Evolutionary conservation across 1,140 invertebrate genomes (phyloP), one percentile per base, ranked within the genome.

Genomic region (Papilio machaon): DNA sequence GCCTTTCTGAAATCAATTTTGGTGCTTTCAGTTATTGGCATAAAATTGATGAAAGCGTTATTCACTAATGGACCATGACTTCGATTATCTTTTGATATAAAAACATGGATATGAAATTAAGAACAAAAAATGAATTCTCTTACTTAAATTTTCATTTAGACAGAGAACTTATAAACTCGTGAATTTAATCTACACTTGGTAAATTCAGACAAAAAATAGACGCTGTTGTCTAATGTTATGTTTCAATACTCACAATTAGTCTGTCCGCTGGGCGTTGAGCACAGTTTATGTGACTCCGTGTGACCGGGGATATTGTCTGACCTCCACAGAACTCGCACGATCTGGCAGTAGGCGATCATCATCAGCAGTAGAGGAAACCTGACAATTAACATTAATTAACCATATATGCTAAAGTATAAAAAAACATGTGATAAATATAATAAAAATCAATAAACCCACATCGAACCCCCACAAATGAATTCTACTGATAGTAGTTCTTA

Each of bases 271-370:
- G 81, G 84, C 7, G 89, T 85, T 1, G 88, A 86, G 64, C 91
- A 94, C 1, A 95, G 87, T 17, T 90, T 94, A 58, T 94, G 91
- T 5, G 95, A 92, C 84, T 96, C 95, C 2, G 94, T 89, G 83
- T 96, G 96, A 2, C 97, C 97, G 5, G 90, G 90, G 2, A 93
- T 91, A 64, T 93, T 92, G 58, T 93, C 89, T 0, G 96, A 97
- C 74, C 95, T 96, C 98, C 98, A 98, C 1, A 99, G 93, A 0
- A 98, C 97, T 8, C 95, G 91, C 9, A 97, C 97, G 80, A 98
- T 98, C 92, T 98, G 97, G 87, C 96, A 97, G 93, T 98, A 99
- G 2, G 98, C 97, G 11, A 98, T 95, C 19, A 95, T 96, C 97
- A 98, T 98, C 86, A 98, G 96, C 2, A 96, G 85, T 30, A 98